Conservation (phyloP, 2,888 invertebrate genomes). For the Ypsolopha sequella region DNA sequence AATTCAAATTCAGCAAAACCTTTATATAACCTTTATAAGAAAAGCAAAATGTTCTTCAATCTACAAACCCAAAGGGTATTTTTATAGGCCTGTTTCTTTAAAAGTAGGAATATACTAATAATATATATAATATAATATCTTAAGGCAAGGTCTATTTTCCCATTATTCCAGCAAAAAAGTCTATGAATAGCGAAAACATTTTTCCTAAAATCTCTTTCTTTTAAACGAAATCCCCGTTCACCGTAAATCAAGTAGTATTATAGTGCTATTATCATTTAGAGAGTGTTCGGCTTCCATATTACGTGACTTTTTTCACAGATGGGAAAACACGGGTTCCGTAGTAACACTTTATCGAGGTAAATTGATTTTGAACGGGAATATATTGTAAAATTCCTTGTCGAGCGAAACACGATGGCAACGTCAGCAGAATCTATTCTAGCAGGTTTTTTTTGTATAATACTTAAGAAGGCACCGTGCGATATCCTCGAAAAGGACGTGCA, state of each 20-base stretch:
- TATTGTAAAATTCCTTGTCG: slow-evolving; percentile 48
- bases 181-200: background rate
- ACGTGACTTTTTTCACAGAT: slow-evolving; percentile 54
- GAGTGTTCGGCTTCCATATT: slow-evolving; percentile 36
- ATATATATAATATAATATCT: no score
- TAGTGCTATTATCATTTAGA: slow-evolving; percentile 31
- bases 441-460: no score
- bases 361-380: slow-evolving; percentile 53
- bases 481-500: no score
- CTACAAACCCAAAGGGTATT: no score
- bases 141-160: no score
- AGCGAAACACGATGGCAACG: slow-evolving; percentile 24
- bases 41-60: no score
- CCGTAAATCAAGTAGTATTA: slow-evolving; percentile 26
- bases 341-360: slow-evolving; percentile 46
- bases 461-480: no score
- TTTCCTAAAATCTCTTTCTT: background rate
- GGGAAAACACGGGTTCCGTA: slow-evolving; percentile 26
- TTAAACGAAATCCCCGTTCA: slow-evolving; percentile 2
- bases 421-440: slow-evolving; percentile 14
- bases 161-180: background rate
- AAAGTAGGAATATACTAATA: no score
- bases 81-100: no score
- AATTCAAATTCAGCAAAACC: no score
- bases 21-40: no score